phyloP scores from a whole-genome alignment of 2,797 vertebrate genomes.

The Oceanodroma leucorhoa region DNA sequence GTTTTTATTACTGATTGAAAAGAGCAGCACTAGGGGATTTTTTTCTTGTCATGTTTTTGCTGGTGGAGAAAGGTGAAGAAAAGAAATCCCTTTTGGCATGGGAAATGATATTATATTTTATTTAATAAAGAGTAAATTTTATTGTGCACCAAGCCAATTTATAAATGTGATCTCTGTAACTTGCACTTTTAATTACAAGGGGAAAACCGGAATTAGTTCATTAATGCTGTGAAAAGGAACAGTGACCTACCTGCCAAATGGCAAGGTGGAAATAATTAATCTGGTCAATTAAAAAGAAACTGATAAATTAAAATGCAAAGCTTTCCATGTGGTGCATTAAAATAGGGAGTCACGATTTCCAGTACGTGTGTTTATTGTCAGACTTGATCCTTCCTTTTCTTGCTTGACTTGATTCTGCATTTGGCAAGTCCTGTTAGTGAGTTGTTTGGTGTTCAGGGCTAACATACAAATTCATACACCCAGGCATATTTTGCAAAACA shows the following conservation, averaged over 20 bases:
- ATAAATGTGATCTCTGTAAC: constrained; percentile 68
- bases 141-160: constrained; percentile 40
- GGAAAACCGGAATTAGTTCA: constrained; percentile 71
- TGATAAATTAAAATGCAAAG: constrained; percentile 74
- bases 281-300: constrained; percentile 77
- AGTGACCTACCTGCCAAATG: constrained; percentile 78
- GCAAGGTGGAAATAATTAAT: constrained; percentile 83
- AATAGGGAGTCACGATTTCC: constrained; percentile 38
- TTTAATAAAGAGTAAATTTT: constrained; percentile 68
- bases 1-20: constrained; percentile 5
- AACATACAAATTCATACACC: not conserved
- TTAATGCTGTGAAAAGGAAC: constrained; percentile 74
- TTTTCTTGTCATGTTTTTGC: not conserved
- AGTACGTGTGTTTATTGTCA: constrained; percentile 28
- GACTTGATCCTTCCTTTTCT: constrained; percentile 13
- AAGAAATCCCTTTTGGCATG: constrained; percentile 29
- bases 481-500: constrained; percentile 2
- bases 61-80: constrained; percentile 18
- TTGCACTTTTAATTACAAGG: constrained; percentile 71
- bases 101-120: constrained; percentile 60
- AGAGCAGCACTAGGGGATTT: not conserved
- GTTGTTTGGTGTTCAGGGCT: not conserved
- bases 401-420: not conserved
- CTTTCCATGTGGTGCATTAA: constrained; percentile 44
- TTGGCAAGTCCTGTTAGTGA: not conserved